Percentiles rank a stretch among this genome's conserved stretches.
These are phyloP conservation scores for Silurus meridionalis DNA, from an alignment of 2,113 vertebrate species.

Conservation along the genomic window DNA sequence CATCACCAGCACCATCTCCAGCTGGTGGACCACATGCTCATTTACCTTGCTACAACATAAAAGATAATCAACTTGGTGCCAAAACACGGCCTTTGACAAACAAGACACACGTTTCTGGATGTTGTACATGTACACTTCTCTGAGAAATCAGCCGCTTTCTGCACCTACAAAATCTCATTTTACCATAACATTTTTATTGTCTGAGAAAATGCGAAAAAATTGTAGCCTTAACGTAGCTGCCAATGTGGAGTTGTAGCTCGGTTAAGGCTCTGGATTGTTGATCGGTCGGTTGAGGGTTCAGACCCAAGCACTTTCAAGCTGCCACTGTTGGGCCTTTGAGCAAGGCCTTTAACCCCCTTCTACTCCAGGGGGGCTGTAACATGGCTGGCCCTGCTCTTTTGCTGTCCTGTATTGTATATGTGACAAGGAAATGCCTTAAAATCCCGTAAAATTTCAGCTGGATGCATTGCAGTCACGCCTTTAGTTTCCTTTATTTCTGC, in stretches of 20 bases:
- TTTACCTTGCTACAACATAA: conserved; percentile 5
- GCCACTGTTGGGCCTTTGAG: too few species aligned
- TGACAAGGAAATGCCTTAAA: too few species aligned
- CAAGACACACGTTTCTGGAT: not conserved
- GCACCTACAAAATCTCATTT: not conserved
- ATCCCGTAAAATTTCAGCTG: not conserved
- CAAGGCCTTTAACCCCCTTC: not conserved
- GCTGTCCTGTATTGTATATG: too few species aligned
- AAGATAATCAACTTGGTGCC: not conserved
- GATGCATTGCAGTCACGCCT: not conserved
- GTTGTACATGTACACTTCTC: not conserved
- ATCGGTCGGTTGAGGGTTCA: too few species aligned
- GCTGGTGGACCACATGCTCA: not conserved
- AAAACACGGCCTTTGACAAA: conserved; percentile 12
- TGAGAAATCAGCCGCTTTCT: not conserved
- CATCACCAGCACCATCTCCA: conserved; percentile 5
- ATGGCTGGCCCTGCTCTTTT: too few species aligned
- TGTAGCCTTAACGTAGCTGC: too few species aligned
- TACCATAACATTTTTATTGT: not conserved
- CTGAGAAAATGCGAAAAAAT: not conserved
- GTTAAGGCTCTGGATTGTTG: too few species aligned
- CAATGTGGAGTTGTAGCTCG: too few species aligned
- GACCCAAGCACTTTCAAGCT: too few species aligned
- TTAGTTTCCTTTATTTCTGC: not conserved
- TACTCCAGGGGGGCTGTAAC: too few species aligned